These are phyloP conservation scores for Leptinotarsa defecta DNA, from an alignment of 1,140 invertebrate genomes.

Conservation along the genomic window DNA sequence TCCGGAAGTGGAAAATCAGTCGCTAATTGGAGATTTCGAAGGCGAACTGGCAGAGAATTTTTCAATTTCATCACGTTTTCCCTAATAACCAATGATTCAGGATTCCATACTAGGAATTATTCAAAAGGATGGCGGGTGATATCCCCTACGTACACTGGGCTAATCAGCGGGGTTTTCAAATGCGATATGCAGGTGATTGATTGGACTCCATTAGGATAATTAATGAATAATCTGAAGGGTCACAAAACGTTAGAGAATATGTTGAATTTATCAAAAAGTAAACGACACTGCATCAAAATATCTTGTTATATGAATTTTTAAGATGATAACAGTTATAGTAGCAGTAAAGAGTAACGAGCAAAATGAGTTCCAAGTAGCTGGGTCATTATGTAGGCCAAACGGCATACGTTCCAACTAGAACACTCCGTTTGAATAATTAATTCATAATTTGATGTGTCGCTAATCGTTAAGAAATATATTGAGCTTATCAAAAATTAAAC, in stretches of 20 bases:
- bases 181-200: no score
- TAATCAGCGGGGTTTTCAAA: no score
- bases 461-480: not conserved
- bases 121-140: not conserved
- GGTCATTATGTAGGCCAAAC: no score
- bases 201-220: no score
- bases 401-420: no score
- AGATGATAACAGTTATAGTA: no score
- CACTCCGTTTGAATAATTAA: no score
- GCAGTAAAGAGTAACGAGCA: no score
- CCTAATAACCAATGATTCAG: constrained; percentile 8
- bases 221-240: not conserved
- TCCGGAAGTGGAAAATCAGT: constrained; percentile 9
- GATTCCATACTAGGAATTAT: not conserved
- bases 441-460: not conserved
- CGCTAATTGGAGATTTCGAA: constrained; percentile 6
- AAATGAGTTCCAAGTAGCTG: no score
- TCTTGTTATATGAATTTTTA: not conserved
- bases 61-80: constrained; percentile 6
- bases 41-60: not conserved
- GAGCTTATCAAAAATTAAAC: not conserved
- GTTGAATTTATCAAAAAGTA: not conserved
- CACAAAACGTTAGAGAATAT: not conserved
- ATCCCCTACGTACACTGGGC: not conserved
- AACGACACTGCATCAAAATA: not conserved